Evolutionary conservation across 2,888 invertebrate species (phyloP), one percentile per base, ranked within the genome.

Genomic region (Sabatieria punctata): DNA sequence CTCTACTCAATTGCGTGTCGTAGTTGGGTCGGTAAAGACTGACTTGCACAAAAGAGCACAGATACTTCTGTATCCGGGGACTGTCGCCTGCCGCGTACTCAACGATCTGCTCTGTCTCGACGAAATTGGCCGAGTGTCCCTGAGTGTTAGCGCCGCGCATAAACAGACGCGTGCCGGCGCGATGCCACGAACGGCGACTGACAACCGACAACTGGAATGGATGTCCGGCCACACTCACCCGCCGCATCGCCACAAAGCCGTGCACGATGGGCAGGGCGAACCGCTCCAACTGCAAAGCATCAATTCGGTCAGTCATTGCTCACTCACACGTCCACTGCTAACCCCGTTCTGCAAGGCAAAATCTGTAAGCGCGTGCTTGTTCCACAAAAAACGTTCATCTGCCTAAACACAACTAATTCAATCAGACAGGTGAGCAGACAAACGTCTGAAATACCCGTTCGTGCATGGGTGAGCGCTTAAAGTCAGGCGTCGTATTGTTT

Each of bases 101-200:
- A 4, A 73, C 54, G 13, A 73, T 71, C 55, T 73, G 95, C 67
- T 99, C 97, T 0, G 95, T 93, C 73, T 99, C 97, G 0, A 97
- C 91, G 68, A 79, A 97, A 73, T 99, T 99, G 0, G 97, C 88
- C 37, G 86, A 88, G 61, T 88, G 78, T 1, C 97, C 97, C 64
- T 74, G 71, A 1, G 74, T 71, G 68, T 97, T 85, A 43, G 86
- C 76, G 2, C 97, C 97, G 33, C 97, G 74, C 63, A 80, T 79
- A 68, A 82, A 85, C 51, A 68, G 76, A 51, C 91, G 74, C 1
- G 88, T 85, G 13, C 95, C 95, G 4, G 91, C 88, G 41, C 89
- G 74, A 55, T 78, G 76, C 38, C 81, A 76, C 57, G 82, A 78
- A 42, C 97, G 76, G 27, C 97, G 76, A 0, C 93, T 89, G 48